Evolutionary conservation across 1,140 invertebrate genomes (phyloP), one percentile per base, ranked within the genome.

Genomic region (Bombus cullumanus): DNA sequence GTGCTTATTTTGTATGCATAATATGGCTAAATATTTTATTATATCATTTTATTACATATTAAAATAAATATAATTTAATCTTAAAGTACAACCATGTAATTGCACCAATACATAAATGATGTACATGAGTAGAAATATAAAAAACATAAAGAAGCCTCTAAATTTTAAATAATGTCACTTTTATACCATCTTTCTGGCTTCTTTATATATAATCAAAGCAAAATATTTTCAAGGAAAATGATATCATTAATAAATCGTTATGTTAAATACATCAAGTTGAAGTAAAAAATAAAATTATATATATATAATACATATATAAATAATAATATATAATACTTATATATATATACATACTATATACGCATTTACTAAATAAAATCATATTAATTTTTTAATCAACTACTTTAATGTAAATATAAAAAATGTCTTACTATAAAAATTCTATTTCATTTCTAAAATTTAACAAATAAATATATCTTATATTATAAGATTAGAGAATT

Each of bases 1-100:
- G 18, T 39, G 64, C 43, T 84, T 47, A n/a, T 41, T 78, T 78
- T 84, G n/a, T 78, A 69, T 69, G 47, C 6, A 43, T 77, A 69
- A 57, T 39, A 25, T 83, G 43, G 5, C 57, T 77, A 28, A 39
- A n/a, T 78, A 69, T 57, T 78, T 83, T 53, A 83, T 53, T 76
- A 66, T 9, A 53, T 62, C 57, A 53, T 78, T 22, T 83, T 69
- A 25, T 47, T 47, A 47, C 39, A 25, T 22, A 57, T 79, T 72
- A 62, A 85, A 80, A 47, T 34, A 34, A 43, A 57, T 4, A 57
- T 41, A 18, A 15, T 34, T 69, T 59, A 43, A 28, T 12, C 8
- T 53, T 15, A 31, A 53, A 25, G 47, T 28, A 64, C 25, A 53
- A 72, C 9, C 22, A 28, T 73, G 31, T 64, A 72, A 80, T 64